Conservation (phyloP, 53 echinoderm and acorn worm species). For the Patiria pectinifera region DNA sequence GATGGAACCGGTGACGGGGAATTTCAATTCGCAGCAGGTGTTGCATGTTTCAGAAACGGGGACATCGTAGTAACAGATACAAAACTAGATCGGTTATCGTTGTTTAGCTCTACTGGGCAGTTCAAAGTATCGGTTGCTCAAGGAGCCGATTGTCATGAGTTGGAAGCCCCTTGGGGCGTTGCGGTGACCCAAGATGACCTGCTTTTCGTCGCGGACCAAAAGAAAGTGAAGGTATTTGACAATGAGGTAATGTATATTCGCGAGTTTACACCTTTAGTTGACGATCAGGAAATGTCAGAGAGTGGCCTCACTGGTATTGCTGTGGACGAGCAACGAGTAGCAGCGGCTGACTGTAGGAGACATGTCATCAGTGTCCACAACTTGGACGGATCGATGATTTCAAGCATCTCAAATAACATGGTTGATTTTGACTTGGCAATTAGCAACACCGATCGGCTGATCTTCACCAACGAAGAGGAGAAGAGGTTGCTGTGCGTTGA, state of each 20-base stretch:
- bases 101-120: not conserved
- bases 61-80: constrained; percentile 7
- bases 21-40: not conserved
- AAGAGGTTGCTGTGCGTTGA: not conserved
- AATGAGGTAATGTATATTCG: not conserved
- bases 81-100: not conserved
- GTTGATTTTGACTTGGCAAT: not conserved
- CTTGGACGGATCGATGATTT: not conserved
- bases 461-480: constrained; percentile 7
- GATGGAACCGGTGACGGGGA: not conserved
- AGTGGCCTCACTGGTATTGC: not conserved
- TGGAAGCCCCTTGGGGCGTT: not conserved
- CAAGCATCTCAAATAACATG: not conserved
- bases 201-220: not conserved
- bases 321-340: not conserved
- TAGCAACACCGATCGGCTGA: not conserved
- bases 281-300: not conserved
- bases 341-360: not conserved
- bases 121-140: not conserved
- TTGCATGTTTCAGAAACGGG: constrained; percentile 33
- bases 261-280: not conserved
- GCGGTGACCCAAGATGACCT: not conserved
- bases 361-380: constrained; percentile 1
- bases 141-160: no score
- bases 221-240: constrained; percentile 5